Conservation (phyloP, 2,888 invertebrate genomes). For the Drosophila kanekoi region DNA sequence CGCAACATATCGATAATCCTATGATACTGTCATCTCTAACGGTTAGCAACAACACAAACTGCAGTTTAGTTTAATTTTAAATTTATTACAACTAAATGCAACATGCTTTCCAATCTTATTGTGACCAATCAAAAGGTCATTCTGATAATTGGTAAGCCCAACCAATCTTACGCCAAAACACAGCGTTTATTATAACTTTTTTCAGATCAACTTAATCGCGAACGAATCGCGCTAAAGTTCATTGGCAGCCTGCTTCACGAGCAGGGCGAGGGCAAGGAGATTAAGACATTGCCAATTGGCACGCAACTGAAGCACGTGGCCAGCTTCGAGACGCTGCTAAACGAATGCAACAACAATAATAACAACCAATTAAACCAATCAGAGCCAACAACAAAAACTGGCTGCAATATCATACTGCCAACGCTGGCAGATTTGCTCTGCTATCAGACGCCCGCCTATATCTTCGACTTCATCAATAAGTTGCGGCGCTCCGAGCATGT, state of each 20-base stretch:
- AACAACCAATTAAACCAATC: slow-evolving; percentile 28
- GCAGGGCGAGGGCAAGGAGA: slow-evolving; percentile 73
- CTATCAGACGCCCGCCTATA: slow-evolving; percentile 69
- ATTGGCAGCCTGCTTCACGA: slow-evolving; percentile 78
- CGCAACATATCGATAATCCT: slow-evolving; percentile 8
- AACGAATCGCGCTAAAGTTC: slow-evolving; percentile 79
- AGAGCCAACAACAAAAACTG: slow-evolving; percentile 40
- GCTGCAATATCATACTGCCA: slow-evolving; percentile 79
- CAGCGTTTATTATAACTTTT: neutral
- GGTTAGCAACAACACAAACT: slow-evolving; percentile 45
- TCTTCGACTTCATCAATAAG: slow-evolving; percentile 78
- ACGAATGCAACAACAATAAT: slow-evolving; percentile 53
- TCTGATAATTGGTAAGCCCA: slow-evolving; percentile 81
- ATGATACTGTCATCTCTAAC: slow-evolving; percentile 33
- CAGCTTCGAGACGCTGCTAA: slow-evolving; percentile 62
- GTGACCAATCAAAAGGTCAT: slow-evolving; percentile 82
- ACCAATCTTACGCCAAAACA: neutral
- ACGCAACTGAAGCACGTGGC: slow-evolving; percentile 56
- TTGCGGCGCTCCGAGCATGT: slow-evolving; percentile 73
- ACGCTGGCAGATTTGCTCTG: slow-evolving; percentile 79
- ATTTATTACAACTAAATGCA: slow-evolving; percentile 53
- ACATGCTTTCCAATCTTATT: slow-evolving; percentile 82
- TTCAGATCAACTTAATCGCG: slow-evolving; percentile 82
- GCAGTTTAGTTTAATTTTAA: slow-evolving; percentile 41
- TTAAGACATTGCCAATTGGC: slow-evolving; percentile 69